Conservation (phyloP, 2,888 invertebrate genomes). For the Melanostoma mellinum region DNA sequence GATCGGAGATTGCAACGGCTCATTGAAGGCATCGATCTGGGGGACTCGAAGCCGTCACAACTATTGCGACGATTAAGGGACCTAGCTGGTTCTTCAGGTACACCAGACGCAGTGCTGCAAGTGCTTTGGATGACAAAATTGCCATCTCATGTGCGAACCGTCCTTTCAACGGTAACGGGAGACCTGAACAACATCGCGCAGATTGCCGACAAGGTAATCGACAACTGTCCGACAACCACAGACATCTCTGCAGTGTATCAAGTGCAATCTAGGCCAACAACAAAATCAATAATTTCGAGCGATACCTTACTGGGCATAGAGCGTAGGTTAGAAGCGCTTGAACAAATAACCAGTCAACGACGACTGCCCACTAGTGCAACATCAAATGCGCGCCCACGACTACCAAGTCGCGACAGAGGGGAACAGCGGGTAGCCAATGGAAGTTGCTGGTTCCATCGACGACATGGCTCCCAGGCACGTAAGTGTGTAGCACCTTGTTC, state of each 20-base stretch:
- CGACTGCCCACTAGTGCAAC: too few species aligned
- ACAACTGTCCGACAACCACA: neutral
- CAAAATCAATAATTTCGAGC: too few species aligned
- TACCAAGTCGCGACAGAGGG: neutral
- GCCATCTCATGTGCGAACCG: slow-evolving; percentile 8
- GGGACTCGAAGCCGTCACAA: slow-evolving; percentile 22
- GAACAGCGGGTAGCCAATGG: neutral
- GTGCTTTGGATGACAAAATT: slow-evolving; percentile 6
- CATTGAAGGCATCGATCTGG: slow-evolving; percentile 18
- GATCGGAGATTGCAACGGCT: neutral
- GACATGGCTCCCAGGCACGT: neutral
- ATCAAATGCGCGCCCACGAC: neutral
- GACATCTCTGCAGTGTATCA: too few species aligned
- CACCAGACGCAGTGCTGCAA: slow-evolving; percentile 11
- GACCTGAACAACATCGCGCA: neutral
- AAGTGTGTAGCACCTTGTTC: slow-evolving; percentile 14
- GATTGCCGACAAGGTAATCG: neutral
- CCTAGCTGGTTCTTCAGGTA: slow-evolving; percentile 19
- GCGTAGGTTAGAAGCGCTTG: too few species aligned
- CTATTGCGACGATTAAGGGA: slow-evolving; percentile 10
- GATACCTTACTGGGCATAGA: too few species aligned
- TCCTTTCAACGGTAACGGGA: neutral
- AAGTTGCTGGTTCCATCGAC: neutral
- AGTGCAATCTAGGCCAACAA: too few species aligned
- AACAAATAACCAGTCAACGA: too few species aligned